Evolutionary conservation across 2,888 invertebrate species (phyloP), one percentile per base, ranked within the genome.

Genomic region (Gibbula magus): DNA sequence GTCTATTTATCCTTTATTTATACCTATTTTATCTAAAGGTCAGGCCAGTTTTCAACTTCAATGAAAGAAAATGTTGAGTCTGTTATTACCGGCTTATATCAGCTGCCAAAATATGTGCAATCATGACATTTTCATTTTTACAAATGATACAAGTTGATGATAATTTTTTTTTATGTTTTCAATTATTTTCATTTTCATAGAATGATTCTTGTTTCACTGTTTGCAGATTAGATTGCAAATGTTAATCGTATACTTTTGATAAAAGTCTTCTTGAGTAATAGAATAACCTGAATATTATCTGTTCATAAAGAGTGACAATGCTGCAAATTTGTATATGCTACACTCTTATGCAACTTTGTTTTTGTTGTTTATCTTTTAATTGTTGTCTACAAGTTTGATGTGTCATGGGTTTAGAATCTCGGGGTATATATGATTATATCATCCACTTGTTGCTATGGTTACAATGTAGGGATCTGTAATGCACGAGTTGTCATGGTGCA

Each of bases 281-380:
- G 20, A 25, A 61, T 16, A 61, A 4, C 20, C 16, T 61, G 29
- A 56, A 61, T 25, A 61, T 61, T 25, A 20, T 10, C 0, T 25
- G 61, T 61, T 61, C 18, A 7, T 25, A 18, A 13, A 61, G 61
- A 29, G 61, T 29, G 16, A 29, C 16, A 3, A 61, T 29, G 10
- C 25, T 29, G 25, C 29, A 25, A 61, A 20, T n/a, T 8, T 61
- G 29, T 29, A 61, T 25, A 61, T 61, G 29, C 29, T 61, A 61
- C 61, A 61, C 61, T 61, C 61, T 61, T 61, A 61, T 61, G 61
- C 61, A 61, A 61, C 22, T 29, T 16, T 25, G 61, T 61, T 61
- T 61, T 61, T 61, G 61, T 61, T 61, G 29, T 61, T 61, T 29
- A 29, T 29, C 29, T 29, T 61, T 61, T 61, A 22, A 61, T 22